A percentile compares a stretch with the other conserved stretches of the same genome.
phyloP scores from a whole-genome alignment of 2,113 vertebrate species.

The Odocoileus hemionus region DNA sequence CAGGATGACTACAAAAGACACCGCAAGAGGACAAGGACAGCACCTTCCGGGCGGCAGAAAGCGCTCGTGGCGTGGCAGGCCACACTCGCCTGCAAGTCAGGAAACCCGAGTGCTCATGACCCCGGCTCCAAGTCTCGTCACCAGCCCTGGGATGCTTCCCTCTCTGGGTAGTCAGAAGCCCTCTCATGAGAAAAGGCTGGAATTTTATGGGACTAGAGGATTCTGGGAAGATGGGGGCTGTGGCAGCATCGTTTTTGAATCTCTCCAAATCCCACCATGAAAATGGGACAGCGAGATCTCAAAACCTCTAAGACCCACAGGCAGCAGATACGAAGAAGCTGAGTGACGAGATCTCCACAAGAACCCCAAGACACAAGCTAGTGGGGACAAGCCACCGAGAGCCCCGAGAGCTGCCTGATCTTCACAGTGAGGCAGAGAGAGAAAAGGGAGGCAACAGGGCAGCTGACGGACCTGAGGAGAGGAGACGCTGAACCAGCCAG shows the following conservation, averaged over 20 bases:
- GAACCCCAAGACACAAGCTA: not conserved
- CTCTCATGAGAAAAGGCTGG: not conserved
- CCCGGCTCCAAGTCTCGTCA: not conserved
- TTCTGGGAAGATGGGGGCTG: not conserved
- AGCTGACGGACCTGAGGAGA: not conserved
- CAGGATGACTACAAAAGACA: not conserved
- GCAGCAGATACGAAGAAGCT: not conserved
- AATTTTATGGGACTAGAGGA: not conserved
- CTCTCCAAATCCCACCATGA: not conserved
- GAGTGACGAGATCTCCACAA: not conserved
- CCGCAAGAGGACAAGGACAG: not conserved
- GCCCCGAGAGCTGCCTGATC: not conserved
- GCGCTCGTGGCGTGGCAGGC: accelerated
- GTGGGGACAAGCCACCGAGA: not conserved
- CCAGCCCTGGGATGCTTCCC: not conserved
- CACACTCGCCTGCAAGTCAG: not conserved
- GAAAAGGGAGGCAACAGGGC: not conserved
- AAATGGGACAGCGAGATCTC: not conserved
- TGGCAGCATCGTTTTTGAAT: not conserved
- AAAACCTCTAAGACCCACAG: not conserved
- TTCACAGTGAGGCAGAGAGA: not conserved
- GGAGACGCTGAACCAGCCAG: not conserved
- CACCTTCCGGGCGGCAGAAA: not conserved
- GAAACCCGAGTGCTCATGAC: not conserved
- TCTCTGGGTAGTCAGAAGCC: not conserved